These are phyloP conservation scores for Trididemnum miniatum DNA, from an alignment of 23 tunicate species.

Conservation along the genomic window DNA sequence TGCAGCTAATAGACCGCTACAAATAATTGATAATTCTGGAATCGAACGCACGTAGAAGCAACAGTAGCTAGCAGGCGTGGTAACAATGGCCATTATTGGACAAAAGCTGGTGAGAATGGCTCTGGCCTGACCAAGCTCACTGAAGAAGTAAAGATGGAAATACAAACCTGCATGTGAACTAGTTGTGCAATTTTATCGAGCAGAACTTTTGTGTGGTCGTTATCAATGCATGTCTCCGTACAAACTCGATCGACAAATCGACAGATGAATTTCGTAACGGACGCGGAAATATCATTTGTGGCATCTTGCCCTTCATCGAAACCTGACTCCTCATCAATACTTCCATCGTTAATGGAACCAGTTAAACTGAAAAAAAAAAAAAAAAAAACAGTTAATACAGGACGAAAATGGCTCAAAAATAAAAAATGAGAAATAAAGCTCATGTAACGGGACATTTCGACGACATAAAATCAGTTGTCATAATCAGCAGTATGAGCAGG, in stretches of 20 bases:
- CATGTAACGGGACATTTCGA: too few relatives aligned
- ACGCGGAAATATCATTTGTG: conserved; percentile 33
- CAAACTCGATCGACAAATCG: conserved; percentile 82
- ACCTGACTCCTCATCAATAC: conserved; percentile 58
- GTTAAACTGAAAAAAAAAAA: conserved; percentile 32
- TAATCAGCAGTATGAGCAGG: too few relatives aligned
- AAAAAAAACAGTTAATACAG: not conserved
- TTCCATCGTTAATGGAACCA: conserved; percentile 75
- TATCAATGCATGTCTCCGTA: conserved; percentile 78
- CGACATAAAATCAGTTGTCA: too few relatives aligned
- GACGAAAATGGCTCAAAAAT: not conserved
- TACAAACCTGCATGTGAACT: conserved; percentile 84
- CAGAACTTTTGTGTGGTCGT: conserved; percentile 68
- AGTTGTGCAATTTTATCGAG: conserved; percentile 43
- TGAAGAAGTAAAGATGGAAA: not conserved
- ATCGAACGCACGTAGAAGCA: too few relatives aligned
- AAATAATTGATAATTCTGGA: too few relatives aligned
- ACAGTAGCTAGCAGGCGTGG: too few relatives aligned
- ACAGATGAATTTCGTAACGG: conserved; percentile 69
- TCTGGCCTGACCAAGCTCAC: too few relatives aligned
- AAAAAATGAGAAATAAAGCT: too few relatives aligned
- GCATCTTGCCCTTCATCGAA: conserved; percentile 19
- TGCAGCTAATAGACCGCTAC: too few relatives aligned
- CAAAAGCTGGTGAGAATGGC: too few relatives aligned
- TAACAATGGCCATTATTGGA: too few relatives aligned